phyloP scores from a whole-genome alignment of 2,888 invertebrate species.

The Sinohyriopsis cumingii region DNA sequence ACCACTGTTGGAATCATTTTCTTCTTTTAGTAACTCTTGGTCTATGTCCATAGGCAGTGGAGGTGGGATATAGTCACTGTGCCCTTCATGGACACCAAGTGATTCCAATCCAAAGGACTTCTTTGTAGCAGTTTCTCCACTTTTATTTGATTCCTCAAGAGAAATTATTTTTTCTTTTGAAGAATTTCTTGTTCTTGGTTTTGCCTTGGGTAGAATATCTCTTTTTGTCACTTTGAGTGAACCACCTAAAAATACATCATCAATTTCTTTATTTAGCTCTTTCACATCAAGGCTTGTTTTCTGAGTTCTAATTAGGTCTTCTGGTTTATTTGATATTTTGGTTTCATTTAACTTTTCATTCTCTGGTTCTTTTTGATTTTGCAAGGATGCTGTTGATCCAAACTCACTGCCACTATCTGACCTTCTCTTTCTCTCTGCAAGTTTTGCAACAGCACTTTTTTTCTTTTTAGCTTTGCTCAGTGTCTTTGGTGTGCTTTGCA shows the following conservation, averaged over 20 bases:
- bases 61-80: conserved; percentile 18
- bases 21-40: conserved; percentile 30
- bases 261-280: conserved; percentile 1
- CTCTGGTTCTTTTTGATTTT: background rate
- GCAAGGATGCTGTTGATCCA: conserved; percentile 50
- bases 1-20: conserved; percentile 19
- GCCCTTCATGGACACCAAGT: too few relatives aligned
- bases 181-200: too few relatives aligned
- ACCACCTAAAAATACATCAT: background rate
- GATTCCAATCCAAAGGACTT: too few relatives aligned
- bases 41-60: conserved; percentile 44
- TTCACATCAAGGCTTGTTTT: background rate
- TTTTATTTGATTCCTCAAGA: background rate
- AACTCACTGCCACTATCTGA: conserved; percentile 53
- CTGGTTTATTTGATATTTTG: conserved; percentile 3
- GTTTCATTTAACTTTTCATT: background rate
- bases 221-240: too few relatives aligned
- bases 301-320: conserved; percentile 4
- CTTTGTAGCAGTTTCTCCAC: background rate
- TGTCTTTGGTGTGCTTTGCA: conserved; percentile 3
- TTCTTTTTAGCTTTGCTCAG: conserved; percentile 39
- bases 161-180: background rate
- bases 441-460: conserved; percentile 59
- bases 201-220: too few relatives aligned
- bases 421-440: conserved; percentile 52